These are phyloP conservation scores for Ochropleura plecta DNA, from an alignment of 2,888 invertebrate genomes.

Conservation along the genomic window DNA sequence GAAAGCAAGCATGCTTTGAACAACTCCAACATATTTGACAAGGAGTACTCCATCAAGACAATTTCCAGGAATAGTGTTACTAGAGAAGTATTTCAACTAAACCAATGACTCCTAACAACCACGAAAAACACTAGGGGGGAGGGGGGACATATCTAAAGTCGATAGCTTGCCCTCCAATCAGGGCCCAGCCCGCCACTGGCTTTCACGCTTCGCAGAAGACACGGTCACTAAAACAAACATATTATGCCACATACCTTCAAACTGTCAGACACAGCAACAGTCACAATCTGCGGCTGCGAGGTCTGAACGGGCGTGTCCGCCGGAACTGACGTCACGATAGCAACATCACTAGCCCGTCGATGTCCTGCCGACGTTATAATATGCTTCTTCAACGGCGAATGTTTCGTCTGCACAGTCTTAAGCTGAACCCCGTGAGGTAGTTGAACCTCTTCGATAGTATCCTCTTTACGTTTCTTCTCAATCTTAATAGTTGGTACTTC, in stretches of 20 bases:
- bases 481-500: constrained; percentile 69
- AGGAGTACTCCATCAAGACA: too few relatives aligned
- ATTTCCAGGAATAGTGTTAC: too few relatives aligned
- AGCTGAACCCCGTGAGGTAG: constrained; percentile 76
- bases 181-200: too few relatives aligned
- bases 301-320: constrained; percentile 49
- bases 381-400: constrained; percentile 86
- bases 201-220: too few relatives aligned
- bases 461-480: constrained; percentile 70
- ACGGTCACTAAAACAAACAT: neutral
- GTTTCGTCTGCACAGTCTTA: constrained; percentile 82
- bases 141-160: too few relatives aligned
- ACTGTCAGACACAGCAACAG: constrained; percentile 84
- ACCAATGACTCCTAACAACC: too few relatives aligned
- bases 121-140: too few relatives aligned
- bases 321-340: constrained; percentile 52
- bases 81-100: too few relatives aligned
- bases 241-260: constrained; percentile 74
- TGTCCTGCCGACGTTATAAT: constrained; percentile 80
- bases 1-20: too few relatives aligned
- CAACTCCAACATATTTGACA: too few relatives aligned
- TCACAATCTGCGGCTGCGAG: constrained; percentile 78
- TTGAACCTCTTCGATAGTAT: constrained; percentile 75
- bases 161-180: too few relatives aligned
- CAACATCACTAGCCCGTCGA: constrained; percentile 69